Base-by-base conservation (phyloP, 2,113 vertebrate genomes). In the Muntiacus muntjak region DNA sequence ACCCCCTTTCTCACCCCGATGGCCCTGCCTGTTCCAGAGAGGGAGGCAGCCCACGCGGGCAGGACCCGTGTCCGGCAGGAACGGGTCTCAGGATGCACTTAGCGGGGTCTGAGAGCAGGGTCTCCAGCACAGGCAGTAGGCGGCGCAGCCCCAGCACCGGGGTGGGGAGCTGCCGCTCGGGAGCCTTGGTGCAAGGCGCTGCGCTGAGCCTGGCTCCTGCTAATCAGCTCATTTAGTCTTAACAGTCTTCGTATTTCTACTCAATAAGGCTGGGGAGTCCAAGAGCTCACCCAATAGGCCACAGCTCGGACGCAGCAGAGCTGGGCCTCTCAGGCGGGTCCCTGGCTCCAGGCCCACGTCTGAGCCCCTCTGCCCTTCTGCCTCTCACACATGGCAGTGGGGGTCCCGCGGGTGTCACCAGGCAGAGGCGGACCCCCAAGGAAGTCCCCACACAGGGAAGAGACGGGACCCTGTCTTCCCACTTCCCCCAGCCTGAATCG, bases 151-250 rank as follows among this genome's bases (percentile, higher is more conserved):
- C 21, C 21, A 52, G 79, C 1, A 1, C 30, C 0, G 2, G 76
- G 26, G 6, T 0, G 0, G 19, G 33, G 14, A 23, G 19, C 11
- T 83, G 33, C 79, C 0, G 0, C 19, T n/a, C 0, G 1, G 10
- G 50, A 6, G 3, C n/a, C 57, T 6, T 14, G 57, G 76, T 13
- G 16, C 45, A 3, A 13, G 19, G 45, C 4, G 1, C 45, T 21
- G 33, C 7, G 2, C 43, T 28, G 16, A 36, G 45, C 30, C 15
- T 19, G 17, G 14, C 33, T 2, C 9, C 4, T 11, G 54, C 9
- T n/a, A 23, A 50, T 36, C 6, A 55, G 81, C 28, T 43, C 52
- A 21, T 23, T 43, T 50, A 67, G 33, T n/a, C 81, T 79, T 30
- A 15, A 19, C n/a, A 7, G 21, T 15, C 71, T 67, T 87, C 25